Percentiles rank a stretch among this genome's conserved stretches.
These are phyloP conservation scores for Synergus laeviventris DNA, from an alignment of 2,888 invertebrate species.

Conservation along the genomic window DNA sequence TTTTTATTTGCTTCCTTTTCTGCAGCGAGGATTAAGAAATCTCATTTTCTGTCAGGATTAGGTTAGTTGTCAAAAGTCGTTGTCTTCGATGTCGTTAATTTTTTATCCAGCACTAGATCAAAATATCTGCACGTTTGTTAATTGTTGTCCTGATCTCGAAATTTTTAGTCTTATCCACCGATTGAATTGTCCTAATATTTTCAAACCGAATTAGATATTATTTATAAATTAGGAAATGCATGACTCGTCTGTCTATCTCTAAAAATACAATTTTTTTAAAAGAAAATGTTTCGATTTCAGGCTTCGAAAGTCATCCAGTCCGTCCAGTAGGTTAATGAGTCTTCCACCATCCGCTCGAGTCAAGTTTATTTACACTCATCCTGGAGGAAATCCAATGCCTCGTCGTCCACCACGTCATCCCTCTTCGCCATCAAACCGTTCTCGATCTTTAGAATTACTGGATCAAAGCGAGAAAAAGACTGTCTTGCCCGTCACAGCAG, in stretches of 20 bases:
- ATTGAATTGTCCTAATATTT: too few relatives aligned
- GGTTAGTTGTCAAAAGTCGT: slow-evolving; percentile 62
- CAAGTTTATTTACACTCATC: slow-evolving; percentile 66
- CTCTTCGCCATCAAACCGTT: slow-evolving; percentile 69
- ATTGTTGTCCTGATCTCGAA: slow-evolving; percentile 15
- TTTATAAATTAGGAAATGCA: not conserved
- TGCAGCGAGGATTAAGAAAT: slow-evolving; percentile 64
- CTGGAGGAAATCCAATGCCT: slow-evolving; percentile 68
- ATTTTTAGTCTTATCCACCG: not conserved
- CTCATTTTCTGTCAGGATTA: slow-evolving; percentile 62
- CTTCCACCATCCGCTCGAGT: slow-evolving; percentile 72
- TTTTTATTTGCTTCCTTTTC: slow-evolving; percentile 40
- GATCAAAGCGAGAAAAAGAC: slow-evolving; percentile 60
- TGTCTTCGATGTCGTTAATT: slow-evolving; percentile 51
- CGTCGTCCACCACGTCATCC: slow-evolving; percentile 58
- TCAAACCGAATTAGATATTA: too few relatives aligned
- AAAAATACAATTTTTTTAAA: slow-evolving; percentile 46
- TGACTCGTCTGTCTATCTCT: slow-evolving; percentile 23
- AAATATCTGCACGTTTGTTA: slow-evolving; percentile 29
- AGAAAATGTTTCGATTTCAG: slow-evolving; percentile 72
- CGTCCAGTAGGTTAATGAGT: slow-evolving; percentile 80
- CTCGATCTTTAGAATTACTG: slow-evolving; percentile 61
- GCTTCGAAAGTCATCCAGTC: slow-evolving; percentile 83
- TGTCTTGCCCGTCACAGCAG: slow-evolving; percentile 52
- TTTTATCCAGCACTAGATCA: not conserved